A percentile compares a stretch with the other conserved stretches of the same genome.
These are phyloP conservation scores for Hydractinia echinata DNA, from an alignment of 30 jellyfish, hydroid and myxozoan species.

Conservation along the genomic window DNA sequence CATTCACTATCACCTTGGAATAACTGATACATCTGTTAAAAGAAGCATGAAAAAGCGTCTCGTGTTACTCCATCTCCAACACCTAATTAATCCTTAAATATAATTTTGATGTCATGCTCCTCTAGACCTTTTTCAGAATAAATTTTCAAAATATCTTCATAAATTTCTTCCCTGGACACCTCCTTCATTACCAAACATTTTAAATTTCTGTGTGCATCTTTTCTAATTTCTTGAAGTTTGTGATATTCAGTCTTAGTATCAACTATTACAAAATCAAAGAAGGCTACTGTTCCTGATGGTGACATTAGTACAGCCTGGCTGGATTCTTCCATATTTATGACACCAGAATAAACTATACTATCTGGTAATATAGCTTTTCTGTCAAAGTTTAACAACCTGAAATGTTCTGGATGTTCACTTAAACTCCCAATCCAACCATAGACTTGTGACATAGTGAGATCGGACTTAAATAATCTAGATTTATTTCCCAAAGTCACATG, in stretches of 20 bases:
- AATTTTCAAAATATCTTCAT: too few relatives aligned
- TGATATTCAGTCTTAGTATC: not conserved
- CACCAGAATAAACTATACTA: not conserved
- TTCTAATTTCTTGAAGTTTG: not conserved
- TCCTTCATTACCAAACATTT: not conserved
- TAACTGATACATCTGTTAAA: not conserved
- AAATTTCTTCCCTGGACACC: not conserved
- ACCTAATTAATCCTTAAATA: not conserved
- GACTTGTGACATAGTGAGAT: not conserved
- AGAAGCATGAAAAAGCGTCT: constrained; percentile 1
- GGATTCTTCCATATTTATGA: not conserved
- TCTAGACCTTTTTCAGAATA: too few relatives aligned
- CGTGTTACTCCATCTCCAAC: constrained; percentile 6
- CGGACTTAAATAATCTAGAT: not conserved
- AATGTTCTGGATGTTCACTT: not conserved
- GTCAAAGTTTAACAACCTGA: not conserved
- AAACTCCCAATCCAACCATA: constrained; percentile 6
- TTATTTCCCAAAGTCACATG: not conserved
- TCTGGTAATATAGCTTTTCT: not conserved
- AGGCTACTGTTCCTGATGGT: not conserved
- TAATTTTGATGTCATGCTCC: not conserved
- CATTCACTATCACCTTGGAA: constrained; percentile 2
- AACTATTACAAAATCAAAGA: not conserved
- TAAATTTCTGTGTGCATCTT: too few relatives aligned
- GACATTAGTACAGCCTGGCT: not conserved